Conservation (phyloP, 2,797 vertebrate genomes). For the Myioborus miniatus region DNA sequence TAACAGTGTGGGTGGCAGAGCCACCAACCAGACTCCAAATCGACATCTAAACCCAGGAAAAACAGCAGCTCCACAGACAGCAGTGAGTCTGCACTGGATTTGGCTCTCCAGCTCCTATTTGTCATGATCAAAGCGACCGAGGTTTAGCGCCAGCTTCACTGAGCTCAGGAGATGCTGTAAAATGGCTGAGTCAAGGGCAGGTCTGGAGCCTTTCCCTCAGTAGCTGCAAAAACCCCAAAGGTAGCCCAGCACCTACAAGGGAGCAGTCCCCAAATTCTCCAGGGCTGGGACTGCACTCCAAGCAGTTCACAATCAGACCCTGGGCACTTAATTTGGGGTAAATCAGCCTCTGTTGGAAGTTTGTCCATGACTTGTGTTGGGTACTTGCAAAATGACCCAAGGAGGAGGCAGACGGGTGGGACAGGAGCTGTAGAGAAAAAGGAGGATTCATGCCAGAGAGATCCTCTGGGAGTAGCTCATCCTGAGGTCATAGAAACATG, state of each 20-base stretch:
- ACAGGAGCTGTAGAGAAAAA: neutral
- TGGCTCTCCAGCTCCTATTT: conserved; percentile 51
- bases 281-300: neutral
- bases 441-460: neutral
- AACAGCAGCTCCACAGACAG: neutral
- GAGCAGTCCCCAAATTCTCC: neutral
- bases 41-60: neutral
- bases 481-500: neutral
- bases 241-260: neutral
- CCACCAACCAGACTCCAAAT: neutral
- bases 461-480: neutral
- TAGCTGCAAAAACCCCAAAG: neutral
- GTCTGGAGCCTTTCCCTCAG: neutral
- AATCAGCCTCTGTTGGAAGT: neutral
- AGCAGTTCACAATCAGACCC: neutral
- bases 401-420: neutral
- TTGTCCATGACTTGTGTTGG: neutral
- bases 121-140: conserved; percentile 1
- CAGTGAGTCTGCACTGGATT: conserved; percentile 17
- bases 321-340: neutral
- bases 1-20: neutral
- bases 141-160: conserved; percentile 14
- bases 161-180: conserved; percentile 41
- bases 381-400: neutral
- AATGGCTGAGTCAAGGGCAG: conserved; percentile 57